Percentiles rank a stretch among this genome's conserved stretches.
These are phyloP conservation scores for Zosterops pallidus DNA, from an alignment of 2,113 vertebrate genomes.

Conservation along the genomic window DNA sequence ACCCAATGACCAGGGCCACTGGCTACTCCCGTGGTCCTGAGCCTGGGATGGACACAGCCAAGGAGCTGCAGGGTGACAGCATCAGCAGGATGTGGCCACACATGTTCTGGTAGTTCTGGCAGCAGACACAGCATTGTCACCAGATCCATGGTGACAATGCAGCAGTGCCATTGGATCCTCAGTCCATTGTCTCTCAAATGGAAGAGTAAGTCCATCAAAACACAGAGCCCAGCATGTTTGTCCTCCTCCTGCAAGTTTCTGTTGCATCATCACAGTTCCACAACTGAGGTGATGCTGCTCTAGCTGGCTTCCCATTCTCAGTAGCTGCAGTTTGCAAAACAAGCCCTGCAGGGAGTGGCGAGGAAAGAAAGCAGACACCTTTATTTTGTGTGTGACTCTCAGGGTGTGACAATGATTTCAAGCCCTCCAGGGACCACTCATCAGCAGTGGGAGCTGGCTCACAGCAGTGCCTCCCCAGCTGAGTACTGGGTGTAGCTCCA, in stretches of 20 bases:
- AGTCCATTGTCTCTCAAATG: rapidly evolving
- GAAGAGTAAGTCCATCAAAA: rapidly evolving
- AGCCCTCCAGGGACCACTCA: not conserved
- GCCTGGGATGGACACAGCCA: rapidly evolving
- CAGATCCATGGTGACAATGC: not conserved
- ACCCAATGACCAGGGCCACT: not conserved
- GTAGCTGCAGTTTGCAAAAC: not conserved
- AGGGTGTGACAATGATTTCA: not conserved
- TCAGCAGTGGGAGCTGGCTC: not conserved
- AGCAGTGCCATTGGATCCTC: not conserved
- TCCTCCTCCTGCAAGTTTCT: not conserved
- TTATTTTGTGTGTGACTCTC: not conserved
- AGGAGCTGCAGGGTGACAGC: not conserved
- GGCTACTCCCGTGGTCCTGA: not conserved
- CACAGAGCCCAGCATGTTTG: rapidly evolving
- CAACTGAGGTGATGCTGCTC: rapidly evolving
- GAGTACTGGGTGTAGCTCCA: not conserved
- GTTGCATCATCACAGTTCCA: not conserved
- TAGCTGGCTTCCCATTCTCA: not conserved
- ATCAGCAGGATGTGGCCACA: rapidly evolving
- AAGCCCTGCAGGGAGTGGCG: not conserved
- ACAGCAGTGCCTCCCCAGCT: not conserved
- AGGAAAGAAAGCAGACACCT: not conserved
- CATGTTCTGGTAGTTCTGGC: rapidly evolving
- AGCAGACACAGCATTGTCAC: not conserved